Conservation (phyloP, 2,113 vertebrate genomes). For the Camelus bactrianus region DNA sequence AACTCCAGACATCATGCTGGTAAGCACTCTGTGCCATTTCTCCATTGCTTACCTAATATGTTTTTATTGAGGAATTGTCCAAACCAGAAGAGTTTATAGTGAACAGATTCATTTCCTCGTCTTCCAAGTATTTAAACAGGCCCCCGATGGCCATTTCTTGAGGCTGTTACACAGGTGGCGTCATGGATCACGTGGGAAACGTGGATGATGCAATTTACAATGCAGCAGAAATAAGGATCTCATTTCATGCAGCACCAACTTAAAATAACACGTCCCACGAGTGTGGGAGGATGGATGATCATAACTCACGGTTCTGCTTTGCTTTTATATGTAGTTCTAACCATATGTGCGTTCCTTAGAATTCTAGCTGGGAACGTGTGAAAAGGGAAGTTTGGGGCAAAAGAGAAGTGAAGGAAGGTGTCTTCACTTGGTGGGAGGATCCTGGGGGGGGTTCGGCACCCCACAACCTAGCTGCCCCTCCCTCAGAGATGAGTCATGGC, state of each 20-base stretch:
- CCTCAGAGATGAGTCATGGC: not conserved
- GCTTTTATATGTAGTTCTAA: not conserved
- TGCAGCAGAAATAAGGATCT: not conserved
- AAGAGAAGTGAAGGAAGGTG: slow-evolving; percentile 61
- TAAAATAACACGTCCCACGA: not conserved
- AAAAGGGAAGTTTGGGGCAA: slow-evolving; percentile 67
- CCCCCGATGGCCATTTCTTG: not conserved
- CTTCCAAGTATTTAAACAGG: not conserved
- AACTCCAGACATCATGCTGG: not conserved
- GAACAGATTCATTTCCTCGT: not conserved
- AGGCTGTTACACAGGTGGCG: not conserved
- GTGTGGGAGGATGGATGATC: not conserved
- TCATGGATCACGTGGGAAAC: not conserved
- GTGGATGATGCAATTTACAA: not conserved
- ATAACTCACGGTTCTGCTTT: slow-evolving; percentile 27
- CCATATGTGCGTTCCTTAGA: slow-evolving; percentile 44
- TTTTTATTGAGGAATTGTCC: slow-evolving; percentile 34
- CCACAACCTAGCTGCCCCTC: not conserved
- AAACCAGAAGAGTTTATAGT: not conserved
- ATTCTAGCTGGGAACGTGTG: not conserved
- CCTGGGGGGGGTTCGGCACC: not conserved
- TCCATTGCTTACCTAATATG: not conserved
- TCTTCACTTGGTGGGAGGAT: not conserved
- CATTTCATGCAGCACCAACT: not conserved
- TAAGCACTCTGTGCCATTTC: not conserved